These are phyloP conservation scores for Eublepharis macularius DNA, from an alignment of 2,113 vertebrate species.

Conservation along the genomic window DNA sequence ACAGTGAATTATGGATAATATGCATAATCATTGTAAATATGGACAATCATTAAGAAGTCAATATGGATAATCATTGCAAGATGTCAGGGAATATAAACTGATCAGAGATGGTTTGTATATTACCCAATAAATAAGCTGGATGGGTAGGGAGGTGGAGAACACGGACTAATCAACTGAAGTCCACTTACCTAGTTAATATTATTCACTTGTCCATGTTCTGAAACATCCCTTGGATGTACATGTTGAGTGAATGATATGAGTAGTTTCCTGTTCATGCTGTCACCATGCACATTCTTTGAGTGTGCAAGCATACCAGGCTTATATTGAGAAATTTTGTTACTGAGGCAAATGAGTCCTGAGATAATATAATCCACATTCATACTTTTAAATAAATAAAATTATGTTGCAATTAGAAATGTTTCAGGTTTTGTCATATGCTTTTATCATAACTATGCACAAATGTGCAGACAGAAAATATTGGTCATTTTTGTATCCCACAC, in stretches of 20 bases:
- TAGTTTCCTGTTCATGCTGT: neutral
- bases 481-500: no score
- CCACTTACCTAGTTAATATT: neutral
- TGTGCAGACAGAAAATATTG: no score
- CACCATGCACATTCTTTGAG: neutral
- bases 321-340: no score
- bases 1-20: no score
- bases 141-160: neutral
- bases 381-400: no score
- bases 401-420: no score
- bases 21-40: no score
- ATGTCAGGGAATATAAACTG: neutral
- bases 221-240: neutral
- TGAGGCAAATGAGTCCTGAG: no score
- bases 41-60: neutral
- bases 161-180: neutral
- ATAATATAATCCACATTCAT: no score
- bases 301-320: no score
- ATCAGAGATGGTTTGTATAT: neutral
- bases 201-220: neutral
- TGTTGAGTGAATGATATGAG: neutral
- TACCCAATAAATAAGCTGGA: neutral
- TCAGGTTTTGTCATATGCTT: no score
- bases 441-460: no score
- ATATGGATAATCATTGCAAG: neutral